Conservation (phyloP, 2,888 invertebrate species). For the Odontomyia ornata region DNA sequence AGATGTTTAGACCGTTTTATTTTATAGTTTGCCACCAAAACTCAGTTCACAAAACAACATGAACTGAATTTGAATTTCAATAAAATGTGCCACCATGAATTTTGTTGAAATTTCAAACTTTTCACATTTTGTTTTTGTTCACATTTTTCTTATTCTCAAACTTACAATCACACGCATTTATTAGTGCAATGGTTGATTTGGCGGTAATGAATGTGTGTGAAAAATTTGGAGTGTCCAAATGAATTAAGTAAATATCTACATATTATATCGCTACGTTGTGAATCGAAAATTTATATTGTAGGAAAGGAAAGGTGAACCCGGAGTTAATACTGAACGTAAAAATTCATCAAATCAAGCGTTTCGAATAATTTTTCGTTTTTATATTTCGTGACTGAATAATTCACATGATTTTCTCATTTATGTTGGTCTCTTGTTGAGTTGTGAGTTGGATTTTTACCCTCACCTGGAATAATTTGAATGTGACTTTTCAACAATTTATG, state of each 20-base stretch:
- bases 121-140: slow-evolving; percentile 29
- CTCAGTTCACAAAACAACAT: slow-evolving; percentile 26
- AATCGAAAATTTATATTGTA: background rate
- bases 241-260: slow-evolving; percentile 28
- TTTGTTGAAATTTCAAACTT: slow-evolving; percentile 10
- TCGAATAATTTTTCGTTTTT: slow-evolving; percentile 29
- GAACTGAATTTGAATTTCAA: slow-evolving; percentile 41
- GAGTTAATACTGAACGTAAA: background rate
- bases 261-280: background rate
- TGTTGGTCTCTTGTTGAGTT: background rate
- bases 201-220: slow-evolving; percentile 1
- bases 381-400: slow-evolving; percentile 11
- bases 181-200: slow-evolving; percentile 15
- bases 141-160: slow-evolving; percentile 15
- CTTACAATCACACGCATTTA: slow-evolving; percentile 8
- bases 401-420: slow-evolving; percentile 14
- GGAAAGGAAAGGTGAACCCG: slow-evolving; percentile 28
- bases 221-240: background rate
- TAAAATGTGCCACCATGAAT: slow-evolving; percentile 24
- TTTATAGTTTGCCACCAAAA: slow-evolving; percentile 6
- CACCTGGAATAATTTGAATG: slow-evolving; percentile 16
- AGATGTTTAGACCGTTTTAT: background rate
- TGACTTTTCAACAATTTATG: slow-evolving; percentile 40
- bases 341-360: slow-evolving; percentile 37
- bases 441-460: background rate